These are phyloP conservation scores for Centropristis striata DNA, from an alignment of 2,113 vertebrate genomes.

Conservation along the genomic window DNA sequence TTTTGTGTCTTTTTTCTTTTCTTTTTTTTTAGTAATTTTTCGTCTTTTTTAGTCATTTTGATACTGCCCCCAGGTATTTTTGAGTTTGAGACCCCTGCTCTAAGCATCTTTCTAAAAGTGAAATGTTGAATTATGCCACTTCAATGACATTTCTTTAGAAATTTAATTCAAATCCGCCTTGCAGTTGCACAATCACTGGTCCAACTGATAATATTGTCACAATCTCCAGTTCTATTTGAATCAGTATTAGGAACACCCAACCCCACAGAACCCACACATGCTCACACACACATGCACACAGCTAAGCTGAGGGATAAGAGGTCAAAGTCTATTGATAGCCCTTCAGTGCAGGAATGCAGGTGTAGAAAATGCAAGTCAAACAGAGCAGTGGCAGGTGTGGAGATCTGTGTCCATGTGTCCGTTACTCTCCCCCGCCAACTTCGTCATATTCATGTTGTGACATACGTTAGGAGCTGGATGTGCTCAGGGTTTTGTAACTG, in stretches of 20 bases:
- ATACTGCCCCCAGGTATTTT: no score
- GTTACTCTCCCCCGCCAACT: background rate
- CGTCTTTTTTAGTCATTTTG: no score
- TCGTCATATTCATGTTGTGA: background rate
- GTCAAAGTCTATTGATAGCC: slow-evolving; percentile 65
- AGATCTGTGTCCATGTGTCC: slow-evolving; percentile 19
- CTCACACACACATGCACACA: slow-evolving; percentile 27
- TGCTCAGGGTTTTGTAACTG: slow-evolving; percentile 14
- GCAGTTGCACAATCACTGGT: slow-evolving; percentile 7
- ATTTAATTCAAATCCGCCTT: background rate
- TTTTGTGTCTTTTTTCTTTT: no score
- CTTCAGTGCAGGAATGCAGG: slow-evolving; percentile 57
- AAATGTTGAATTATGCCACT: background rate
- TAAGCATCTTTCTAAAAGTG: background rate
- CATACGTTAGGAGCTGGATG: slow-evolving; percentile 4
- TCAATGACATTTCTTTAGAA: background rate
- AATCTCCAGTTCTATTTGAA: background rate
- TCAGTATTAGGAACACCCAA: slow-evolving; percentile 4
- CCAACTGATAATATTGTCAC: background rate
- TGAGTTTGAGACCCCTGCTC: no score
- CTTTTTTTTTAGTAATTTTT: no score
- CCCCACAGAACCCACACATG: background rate
- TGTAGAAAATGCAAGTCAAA: slow-evolving; percentile 58
- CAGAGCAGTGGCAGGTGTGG: slow-evolving; percentile 33
- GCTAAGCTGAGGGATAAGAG: slow-evolving; percentile 42